Percentiles rank a stretch among this genome's conserved stretches.
These are phyloP conservation scores for Pungitius pungitius DNA, from an alignment of 2,113 vertebrate genomes.

Conservation along the genomic window DNA sequence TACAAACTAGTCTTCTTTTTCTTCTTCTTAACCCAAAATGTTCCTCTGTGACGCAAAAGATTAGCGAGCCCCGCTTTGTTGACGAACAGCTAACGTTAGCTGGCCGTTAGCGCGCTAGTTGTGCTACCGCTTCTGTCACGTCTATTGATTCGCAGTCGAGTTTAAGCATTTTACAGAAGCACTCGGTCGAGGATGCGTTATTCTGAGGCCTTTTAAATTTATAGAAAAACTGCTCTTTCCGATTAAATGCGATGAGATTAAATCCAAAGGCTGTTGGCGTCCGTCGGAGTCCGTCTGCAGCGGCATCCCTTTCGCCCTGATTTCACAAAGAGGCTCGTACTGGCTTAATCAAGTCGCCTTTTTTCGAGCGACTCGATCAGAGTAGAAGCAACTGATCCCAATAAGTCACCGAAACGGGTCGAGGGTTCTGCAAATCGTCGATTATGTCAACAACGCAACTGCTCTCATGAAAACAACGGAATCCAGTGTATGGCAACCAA, in stretches of 20 bases:
- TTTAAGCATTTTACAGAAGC: conserved; percentile 56
- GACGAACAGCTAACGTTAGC: conserved; percentile 51
- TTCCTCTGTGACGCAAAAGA: conserved; percentile 19
- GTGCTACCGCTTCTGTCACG: background rate
- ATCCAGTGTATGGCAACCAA: conserved; percentile 23
- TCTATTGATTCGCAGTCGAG: conserved; percentile 49
- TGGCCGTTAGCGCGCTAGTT: background rate
- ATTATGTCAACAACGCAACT: background rate
- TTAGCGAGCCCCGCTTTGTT: conserved; percentile 51
- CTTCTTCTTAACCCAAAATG: background rate
- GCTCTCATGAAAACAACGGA: conserved; percentile 54
- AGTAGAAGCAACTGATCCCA: conserved; percentile 8
- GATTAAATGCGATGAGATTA: conserved; percentile 77
- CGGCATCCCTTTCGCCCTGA: conserved; percentile 80
- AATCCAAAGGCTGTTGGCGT: conserved; percentile 70
- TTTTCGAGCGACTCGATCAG: conserved; percentile 73
- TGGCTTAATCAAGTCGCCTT: conserved; percentile 73
- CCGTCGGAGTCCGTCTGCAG: conserved; percentile 75
- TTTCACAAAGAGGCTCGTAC: conserved; percentile 48
- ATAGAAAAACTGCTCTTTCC: conserved; percentile 76
- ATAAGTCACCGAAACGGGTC: background rate
- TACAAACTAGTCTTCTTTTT: background rate
- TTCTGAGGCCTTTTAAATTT: conserved; percentile 67
- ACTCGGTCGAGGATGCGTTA: conserved; percentile 76
- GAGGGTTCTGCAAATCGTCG: conserved; percentile 8